Conservation (phyloP, 2,797 vertebrate genomes). For the Microctenopoma lineatum region DNA sequence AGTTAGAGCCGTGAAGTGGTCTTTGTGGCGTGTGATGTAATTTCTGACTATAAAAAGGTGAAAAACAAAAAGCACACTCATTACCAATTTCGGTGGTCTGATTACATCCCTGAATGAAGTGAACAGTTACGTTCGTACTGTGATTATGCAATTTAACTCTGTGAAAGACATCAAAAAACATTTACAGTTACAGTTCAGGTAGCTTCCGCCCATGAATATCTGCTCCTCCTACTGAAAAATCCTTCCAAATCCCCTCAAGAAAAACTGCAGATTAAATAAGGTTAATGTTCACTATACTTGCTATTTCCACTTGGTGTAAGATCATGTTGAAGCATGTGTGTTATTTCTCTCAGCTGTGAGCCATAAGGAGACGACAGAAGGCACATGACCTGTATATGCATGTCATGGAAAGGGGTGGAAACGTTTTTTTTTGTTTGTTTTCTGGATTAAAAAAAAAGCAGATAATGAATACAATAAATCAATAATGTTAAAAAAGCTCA, state of each 20-base stretch:
- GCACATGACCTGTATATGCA: conserved; percentile 23
- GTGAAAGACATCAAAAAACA: conserved; percentile 38
- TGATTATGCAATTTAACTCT: conserved; percentile 43
- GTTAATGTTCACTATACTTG: conserved; percentile 58
- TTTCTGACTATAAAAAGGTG: conserved; percentile 29
- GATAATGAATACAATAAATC: neutral
- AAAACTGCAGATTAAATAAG: conserved; percentile 71
- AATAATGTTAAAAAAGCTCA: neutral
- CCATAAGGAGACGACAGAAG: conserved; percentile 32
- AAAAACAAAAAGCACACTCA: conserved; percentile 12
- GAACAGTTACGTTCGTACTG: conserved; percentile 19
- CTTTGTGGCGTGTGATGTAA: conserved; percentile 54
- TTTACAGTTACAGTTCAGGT: conserved; percentile 48
- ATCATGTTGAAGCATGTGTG: conserved; percentile 58
- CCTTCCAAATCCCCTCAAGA: conserved; percentile 68
- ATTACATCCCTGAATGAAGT: conserved; percentile 25
- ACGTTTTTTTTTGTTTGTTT: neutral
- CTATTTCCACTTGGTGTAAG: conserved; percentile 48
- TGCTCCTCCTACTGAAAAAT: conserved; percentile 68
- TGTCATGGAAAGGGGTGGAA: conserved; percentile 2
- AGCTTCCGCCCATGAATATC: conserved; percentile 61
- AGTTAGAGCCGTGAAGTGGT: conserved; percentile 51
- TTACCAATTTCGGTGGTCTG: conserved; percentile 2
- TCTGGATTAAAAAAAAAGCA: neutral
- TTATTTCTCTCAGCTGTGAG: conserved; percentile 38